A percentile compares a stretch with the other conserved stretches of the same genome.
Conservation (phyloP, 30 jellyfish, hydroid and myxozoan species). For the Sanderia malayensis region DNA sequence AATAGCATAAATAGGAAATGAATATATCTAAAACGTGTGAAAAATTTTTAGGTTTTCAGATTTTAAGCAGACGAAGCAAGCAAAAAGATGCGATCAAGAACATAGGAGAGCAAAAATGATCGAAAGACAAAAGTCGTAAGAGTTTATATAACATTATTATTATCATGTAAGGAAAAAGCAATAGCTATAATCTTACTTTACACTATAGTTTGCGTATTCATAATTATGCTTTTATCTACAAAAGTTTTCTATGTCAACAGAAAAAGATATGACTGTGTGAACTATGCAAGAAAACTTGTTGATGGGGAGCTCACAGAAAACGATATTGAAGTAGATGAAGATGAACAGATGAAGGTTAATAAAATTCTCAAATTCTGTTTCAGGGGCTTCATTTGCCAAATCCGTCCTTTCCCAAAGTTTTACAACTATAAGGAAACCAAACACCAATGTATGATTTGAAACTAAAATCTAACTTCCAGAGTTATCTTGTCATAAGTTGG, state of each 20-base stretch:
- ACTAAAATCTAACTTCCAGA: too few relatives aligned
- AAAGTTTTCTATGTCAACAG: slow-evolving; percentile 15
- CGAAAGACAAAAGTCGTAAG: slow-evolving; percentile 48
- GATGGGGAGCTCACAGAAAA: slow-evolving; percentile 76
- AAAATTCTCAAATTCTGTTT: too few relatives aligned
- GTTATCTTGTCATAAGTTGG: too few relatives aligned
- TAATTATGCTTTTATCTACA: neutral
- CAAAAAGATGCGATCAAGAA: slow-evolving; percentile 29
- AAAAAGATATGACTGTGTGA: slow-evolving; percentile 70
- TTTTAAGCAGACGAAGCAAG: slow-evolving; percentile 20
- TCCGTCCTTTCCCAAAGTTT: too few relatives aligned
- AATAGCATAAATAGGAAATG: too few relatives aligned
- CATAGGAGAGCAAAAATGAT: slow-evolving; percentile 43
- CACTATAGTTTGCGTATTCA: neutral
- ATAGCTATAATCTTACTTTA: too few relatives aligned
- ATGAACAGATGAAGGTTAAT: slow-evolving; percentile 32
- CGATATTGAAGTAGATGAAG: slow-evolving; percentile 52
- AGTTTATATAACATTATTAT: too few relatives aligned
- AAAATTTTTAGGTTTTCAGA: slow-evolving; percentile 30
- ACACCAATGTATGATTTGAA: too few relatives aligned
- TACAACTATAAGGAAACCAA: too few relatives aligned
- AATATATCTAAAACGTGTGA: too few relatives aligned
- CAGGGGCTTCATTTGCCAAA: too few relatives aligned
- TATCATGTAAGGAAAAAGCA: too few relatives aligned
- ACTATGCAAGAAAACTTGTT: slow-evolving; percentile 90